Conservation (phyloP, 2,888 invertebrate species). For the Pseudanteris insignis region DNA sequence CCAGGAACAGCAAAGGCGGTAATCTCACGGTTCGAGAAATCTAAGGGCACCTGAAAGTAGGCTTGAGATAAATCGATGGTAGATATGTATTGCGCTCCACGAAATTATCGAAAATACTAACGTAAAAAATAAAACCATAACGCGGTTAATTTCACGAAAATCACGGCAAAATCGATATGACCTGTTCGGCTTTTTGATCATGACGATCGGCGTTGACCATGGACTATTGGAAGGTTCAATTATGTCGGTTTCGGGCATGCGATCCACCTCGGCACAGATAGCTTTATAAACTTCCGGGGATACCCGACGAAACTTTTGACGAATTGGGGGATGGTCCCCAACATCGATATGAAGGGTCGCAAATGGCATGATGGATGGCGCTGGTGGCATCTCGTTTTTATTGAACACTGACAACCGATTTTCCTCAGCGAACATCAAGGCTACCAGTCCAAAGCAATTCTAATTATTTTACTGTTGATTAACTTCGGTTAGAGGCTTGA, state of each 20-base stretch:
- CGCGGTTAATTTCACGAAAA: slow-evolving; percentile 51
- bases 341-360: background rate
- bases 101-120: too few species aligned
- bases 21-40: too few species aligned
- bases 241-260: background rate
- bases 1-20: too few species aligned
- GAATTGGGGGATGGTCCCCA: background rate
- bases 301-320: slow-evolving; percentile 2
- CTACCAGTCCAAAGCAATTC: too few species aligned
- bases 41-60: slow-evolving; percentile 55
- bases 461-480: too few species aligned
- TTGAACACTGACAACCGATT: too few species aligned
- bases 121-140: too few species aligned
- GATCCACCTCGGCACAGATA: slow-evolving; percentile 2
- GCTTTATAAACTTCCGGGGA: background rate
- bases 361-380: too few species aligned
- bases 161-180: slow-evolving; percentile 47
- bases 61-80: slow-evolving; percentile 51
- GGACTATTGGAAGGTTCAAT: slow-evolving; percentile 8
- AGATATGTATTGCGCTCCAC: too few species aligned
- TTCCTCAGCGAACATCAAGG: too few species aligned
- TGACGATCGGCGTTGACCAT: slow-evolving; percentile 13
- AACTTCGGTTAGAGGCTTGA: too few species aligned
- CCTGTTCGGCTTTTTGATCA: slow-evolving; percentile 9
- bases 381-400: too few species aligned